phyloP scores from a whole-genome alignment of 2,888 invertebrate genomes.

The Thyatira batis region DNA sequence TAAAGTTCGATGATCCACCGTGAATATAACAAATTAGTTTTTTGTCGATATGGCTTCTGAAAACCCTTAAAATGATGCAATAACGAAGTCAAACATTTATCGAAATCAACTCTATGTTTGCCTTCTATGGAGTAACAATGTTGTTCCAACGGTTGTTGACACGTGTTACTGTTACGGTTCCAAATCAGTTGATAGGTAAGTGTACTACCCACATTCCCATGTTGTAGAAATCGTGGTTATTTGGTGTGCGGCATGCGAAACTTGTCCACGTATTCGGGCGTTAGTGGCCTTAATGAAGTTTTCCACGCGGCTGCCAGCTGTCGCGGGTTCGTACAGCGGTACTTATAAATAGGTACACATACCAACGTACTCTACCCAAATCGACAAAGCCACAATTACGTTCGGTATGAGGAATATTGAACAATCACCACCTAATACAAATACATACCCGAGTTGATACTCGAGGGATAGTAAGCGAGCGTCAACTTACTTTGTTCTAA shows the following conservation, averaged over 20 bases:
- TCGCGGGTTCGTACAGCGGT: conserved; percentile 19
- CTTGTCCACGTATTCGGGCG: conserved; percentile 7
- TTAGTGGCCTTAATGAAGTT: conserved; percentile 31
- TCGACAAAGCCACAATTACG: background rate
- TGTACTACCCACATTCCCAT: conserved; percentile 1
- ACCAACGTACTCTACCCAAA: background rate
- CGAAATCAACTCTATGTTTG: background rate
- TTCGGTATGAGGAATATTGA: background rate
- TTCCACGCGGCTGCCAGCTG: conserved; percentile 27
- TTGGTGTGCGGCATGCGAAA: conserved; percentile 8
- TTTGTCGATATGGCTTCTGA: no score
- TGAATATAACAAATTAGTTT: no score
- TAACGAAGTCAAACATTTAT: background rate
- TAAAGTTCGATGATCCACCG: no score
- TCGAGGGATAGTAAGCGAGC: background rate
- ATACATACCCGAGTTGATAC: no score
- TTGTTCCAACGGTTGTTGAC: background rate
- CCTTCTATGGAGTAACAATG: background rate
- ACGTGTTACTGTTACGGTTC: background rate
- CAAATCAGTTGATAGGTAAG: background rate
- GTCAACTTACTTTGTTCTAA: background rate
- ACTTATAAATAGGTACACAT: conserved; percentile 2
- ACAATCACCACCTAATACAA: background rate
- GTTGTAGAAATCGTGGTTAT: conserved; percentile 4
- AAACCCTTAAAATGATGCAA: no score